Conservation (phyloP, 2,797 vertebrate species). For the Bovichtus variegatus region DNA sequence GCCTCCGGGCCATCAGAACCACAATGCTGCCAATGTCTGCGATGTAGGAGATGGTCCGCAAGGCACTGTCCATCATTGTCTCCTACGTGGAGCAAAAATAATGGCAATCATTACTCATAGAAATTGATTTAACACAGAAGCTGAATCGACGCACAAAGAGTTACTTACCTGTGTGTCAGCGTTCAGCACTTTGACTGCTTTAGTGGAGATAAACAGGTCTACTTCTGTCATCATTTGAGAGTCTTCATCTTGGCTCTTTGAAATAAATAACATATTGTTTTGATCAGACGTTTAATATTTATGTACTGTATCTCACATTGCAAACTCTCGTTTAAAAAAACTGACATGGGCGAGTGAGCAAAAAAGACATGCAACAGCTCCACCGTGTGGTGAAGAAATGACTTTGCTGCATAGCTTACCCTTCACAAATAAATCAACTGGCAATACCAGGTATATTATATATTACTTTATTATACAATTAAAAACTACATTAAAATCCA, state of each 20-base stretch:
- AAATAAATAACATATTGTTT: slow-evolving; percentile 16
- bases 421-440: not conserved
- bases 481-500: not conserved
- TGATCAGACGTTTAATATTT: not conserved
- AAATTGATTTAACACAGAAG: slow-evolving; percentile 1
- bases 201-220: slow-evolving; percentile 91
- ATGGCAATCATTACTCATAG: not conserved
- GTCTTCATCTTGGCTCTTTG: slow-evolving; percentile 92
- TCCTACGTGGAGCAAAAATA: slow-evolving; percentile 82
- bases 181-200: slow-evolving; percentile 97
- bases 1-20: slow-evolving; percentile 95
- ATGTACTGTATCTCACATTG: not conserved
- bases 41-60: slow-evolving; percentile 98
- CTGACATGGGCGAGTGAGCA: not conserved
- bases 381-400: slow-evolving; percentile 70
- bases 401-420: not conserved
- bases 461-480: not conserved
- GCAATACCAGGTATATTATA: not conserved
- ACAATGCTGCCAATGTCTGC: slow-evolving; percentile 97
- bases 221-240: slow-evolving; percentile 92
- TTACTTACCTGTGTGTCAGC: slow-evolving; percentile 90
- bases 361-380: slow-evolving; percentile 59
- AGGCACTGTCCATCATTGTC: slow-evolving; percentile 97
- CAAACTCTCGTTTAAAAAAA: slow-evolving; percentile 5
- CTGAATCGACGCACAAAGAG: slow-evolving; percentile 5